phyloP scores from a whole-genome alignment of 2,797 vertebrate species.

The Pseudotriccus pelzelni region DNA sequence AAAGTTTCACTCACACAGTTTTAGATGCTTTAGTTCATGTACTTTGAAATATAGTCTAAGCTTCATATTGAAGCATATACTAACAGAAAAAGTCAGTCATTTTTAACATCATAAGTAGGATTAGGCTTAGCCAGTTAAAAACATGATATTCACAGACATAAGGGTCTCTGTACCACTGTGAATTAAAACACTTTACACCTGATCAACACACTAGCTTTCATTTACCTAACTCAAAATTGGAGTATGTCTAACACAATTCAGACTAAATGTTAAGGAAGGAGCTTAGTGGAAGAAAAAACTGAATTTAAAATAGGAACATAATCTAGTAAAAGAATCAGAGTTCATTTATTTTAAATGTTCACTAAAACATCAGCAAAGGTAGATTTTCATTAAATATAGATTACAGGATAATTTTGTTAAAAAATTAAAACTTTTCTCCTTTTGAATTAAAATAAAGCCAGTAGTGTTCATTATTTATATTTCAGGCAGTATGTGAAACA shows the following conservation, averaged over 20 bases:
- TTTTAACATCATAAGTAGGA: not conserved
- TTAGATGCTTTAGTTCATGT: not conserved
- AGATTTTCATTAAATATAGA: not conserved
- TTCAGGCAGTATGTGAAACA: not conserved
- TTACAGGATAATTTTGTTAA: not conserved
- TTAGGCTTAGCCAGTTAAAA: not conserved
- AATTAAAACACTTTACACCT: not conserved
- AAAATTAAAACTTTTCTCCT: not conserved
- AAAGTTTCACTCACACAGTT: not conserved
- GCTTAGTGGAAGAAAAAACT: not conserved
- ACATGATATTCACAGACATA: not conserved
- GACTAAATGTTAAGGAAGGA: not conserved
- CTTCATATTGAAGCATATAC: not conserved
- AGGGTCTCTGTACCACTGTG: not conserved
- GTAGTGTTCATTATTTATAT: not conserved
- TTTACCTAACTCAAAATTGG: not conserved
- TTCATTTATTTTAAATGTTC: not conserved
- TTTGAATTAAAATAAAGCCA: not conserved
- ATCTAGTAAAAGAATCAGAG: accelerated
- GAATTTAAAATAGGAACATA: not conserved
- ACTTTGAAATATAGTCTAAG: not conserved
- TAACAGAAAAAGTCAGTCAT: not conserved
- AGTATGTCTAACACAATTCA: not conserved
- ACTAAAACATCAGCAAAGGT: not conserved
- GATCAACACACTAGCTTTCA: not conserved